A percentile compares a stretch with the other conserved stretches of the same genome.
Evolutionary conservation across 2,113 vertebrate genomes (phyloP).

Genomic region (Brachyistius frenatus): DNA sequence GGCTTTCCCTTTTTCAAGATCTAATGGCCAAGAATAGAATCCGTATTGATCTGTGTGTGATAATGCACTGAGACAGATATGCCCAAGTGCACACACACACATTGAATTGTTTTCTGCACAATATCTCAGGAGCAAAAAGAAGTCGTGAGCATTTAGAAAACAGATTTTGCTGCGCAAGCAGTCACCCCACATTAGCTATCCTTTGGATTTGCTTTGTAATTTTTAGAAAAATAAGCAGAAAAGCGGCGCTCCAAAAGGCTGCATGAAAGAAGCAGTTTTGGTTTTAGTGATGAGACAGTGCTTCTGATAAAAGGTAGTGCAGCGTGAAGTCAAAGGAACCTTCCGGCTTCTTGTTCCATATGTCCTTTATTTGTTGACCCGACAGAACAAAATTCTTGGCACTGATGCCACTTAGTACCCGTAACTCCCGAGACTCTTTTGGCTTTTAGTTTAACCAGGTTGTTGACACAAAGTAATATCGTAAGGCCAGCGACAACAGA

Average conservation of each 20-base stretch:
- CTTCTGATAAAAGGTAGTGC: neutral
- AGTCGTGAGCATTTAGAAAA: constrained; percentile 49
- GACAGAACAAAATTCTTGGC: neutral
- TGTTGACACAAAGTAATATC: neutral
- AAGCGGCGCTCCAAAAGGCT: constrained; percentile 17
- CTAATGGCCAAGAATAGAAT: constrained; percentile 80
- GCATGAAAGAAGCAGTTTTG: constrained; percentile 4
- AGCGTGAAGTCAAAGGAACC: neutral
- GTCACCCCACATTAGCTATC: constrained; percentile 31
- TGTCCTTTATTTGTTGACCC: neutral
- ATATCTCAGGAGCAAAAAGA: constrained; percentile 50
- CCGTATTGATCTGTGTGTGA: constrained; percentile 78
- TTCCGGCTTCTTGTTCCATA: neutral
- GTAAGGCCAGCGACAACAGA: neutral
- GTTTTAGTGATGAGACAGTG: constrained; percentile 21
- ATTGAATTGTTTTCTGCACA: constrained; percentile 61
- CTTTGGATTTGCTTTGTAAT: constrained; percentile 41
- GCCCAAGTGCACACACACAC: constrained; percentile 43
- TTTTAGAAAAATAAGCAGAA: constrained; percentile 37
- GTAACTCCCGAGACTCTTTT: constrained; percentile 3
- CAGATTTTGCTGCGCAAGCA: constrained; percentile 55
- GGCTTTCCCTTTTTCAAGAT: constrained; percentile 68
- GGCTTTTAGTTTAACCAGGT: neutral
- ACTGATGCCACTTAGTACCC: neutral
- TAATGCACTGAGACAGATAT: constrained; percentile 76